Conservation (phyloP, 2,888 invertebrate species). For the Troides helena region DNA sequence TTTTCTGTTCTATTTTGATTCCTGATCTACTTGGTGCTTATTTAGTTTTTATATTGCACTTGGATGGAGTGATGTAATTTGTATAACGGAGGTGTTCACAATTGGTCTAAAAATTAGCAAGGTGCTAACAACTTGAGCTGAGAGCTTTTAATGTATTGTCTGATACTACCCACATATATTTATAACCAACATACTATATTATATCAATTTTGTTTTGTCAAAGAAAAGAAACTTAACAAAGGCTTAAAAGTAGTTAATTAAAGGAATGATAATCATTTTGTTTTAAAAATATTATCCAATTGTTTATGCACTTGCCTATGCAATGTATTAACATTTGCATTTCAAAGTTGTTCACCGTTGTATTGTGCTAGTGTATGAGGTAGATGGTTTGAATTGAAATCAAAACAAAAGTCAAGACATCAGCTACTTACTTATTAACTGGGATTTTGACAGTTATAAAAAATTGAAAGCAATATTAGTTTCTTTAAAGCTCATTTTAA, state of each 20-base stretch:
- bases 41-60: constrained; percentile 33
- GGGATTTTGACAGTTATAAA: too few relatives aligned
- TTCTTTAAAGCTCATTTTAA: too few relatives aligned
- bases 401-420: not conserved
- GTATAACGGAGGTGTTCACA: constrained; percentile 68
- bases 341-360: constrained; percentile 14
- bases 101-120: constrained; percentile 68
- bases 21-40: constrained; percentile 34
- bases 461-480: too few relatives aligned
- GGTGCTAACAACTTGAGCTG: constrained; percentile 59
- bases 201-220: not conserved
- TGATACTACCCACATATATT: constrained; percentile 1
- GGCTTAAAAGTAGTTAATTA: not conserved
- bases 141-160: constrained; percentile 43
- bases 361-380: constrained; percentile 7
- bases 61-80: constrained; percentile 19
- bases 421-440: too few relatives aligned
- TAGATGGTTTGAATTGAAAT: constrained; percentile 8
- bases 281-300: too few relatives aligned
- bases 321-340: not conserved
- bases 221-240: not conserved
- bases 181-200: not conserved
- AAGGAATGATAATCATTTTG: too few relatives aligned
- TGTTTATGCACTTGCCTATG: not conserved
- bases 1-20: constrained; percentile 19